Conservation (phyloP, 2,113 vertebrate genomes). For the Columba janthina region DNA sequence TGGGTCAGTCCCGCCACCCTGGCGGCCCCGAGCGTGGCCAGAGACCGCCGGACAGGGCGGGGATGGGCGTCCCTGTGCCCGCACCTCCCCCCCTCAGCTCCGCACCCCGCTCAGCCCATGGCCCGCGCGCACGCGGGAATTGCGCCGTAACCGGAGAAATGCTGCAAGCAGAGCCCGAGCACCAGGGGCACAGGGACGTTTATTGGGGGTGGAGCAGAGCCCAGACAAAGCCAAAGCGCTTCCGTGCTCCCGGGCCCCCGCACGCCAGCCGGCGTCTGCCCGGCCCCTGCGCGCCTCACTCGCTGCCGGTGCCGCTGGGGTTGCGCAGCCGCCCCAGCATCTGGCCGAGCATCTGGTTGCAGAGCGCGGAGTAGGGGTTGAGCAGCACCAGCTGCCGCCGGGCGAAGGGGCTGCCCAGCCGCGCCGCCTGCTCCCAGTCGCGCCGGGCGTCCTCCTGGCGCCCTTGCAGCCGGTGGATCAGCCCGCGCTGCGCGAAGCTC, state of each 20-base stretch:
- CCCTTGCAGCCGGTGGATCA: conserved; percentile 79
- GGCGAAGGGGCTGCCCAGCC: conserved; percentile 90
- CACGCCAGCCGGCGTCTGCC: neutral
- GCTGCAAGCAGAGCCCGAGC: neutral
- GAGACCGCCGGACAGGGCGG: fast-evolving
- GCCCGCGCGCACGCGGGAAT: fast-evolving
- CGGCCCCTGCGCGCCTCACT: neutral
- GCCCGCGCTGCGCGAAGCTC: conserved; percentile 88
- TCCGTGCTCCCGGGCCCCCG: neutral
- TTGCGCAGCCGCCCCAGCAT: conserved; percentile 83
- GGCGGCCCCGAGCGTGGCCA: fast-evolving
- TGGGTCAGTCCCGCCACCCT: fast-evolving
- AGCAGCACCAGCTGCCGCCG: conserved; percentile 83
- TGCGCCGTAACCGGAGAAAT: fast-evolving
- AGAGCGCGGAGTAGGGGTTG: conserved; percentile 94
- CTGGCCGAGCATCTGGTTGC: conserved; percentile 92
- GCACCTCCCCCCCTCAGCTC: no score
- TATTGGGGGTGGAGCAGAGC: neutral
- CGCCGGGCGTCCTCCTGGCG: conserved; percentile 77
- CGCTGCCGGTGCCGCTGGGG: neutral
- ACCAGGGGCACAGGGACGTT: neutral
- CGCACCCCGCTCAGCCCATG: neutral
- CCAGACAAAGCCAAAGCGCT: neutral
- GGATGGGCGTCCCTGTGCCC: fast-evolving
- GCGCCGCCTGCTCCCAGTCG: conserved; percentile 84